Base-by-base conservation (phyloP, 2,888 invertebrate genomes). In the Cosmia pyralina region DNA sequence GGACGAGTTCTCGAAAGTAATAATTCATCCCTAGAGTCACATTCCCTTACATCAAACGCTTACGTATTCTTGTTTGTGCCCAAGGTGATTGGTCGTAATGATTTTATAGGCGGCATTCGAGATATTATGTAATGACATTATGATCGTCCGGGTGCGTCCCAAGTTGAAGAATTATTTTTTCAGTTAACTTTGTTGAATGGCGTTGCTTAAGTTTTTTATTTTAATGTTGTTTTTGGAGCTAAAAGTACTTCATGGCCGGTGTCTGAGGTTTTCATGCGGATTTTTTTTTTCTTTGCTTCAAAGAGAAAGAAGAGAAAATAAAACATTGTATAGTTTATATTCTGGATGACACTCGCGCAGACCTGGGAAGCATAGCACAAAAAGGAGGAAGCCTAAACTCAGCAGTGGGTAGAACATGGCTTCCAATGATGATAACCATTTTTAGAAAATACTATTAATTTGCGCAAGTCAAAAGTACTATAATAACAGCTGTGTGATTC, bases 31-130 rank as follows among this genome's bases (percentile, higher is more conserved):
- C 66, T 7, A 13, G 38, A 34, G 48, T 41, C 46, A 38, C n/a
- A 69, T 41, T 69, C 13, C 11, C 50, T 7, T 13, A 10, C 41
- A 50, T 34, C 46, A 22, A 64, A 68, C 52, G 38, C 74, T 84
- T 84, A 76, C 22, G 72, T 76, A 83, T 79, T 80, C 79, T 63
- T 78, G 79, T 81, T 83, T 58, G 71, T 58, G 19, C 63, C 48
- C 15, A 38, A 76, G 58, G 80, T 72, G 69, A 84, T 77, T 74
- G 70, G 68, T 74, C 71, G 66, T 79, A 84, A 85, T 82, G 77
- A 83, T 87, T 87, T 87, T 83, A 85, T 79, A 70, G 84, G 72
- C 71, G 75, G 71, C 68, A 69, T 77, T 76, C 50, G 50, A 72
- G 66, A 79, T 82, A 87, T 81, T 69, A 60, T 28, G 1, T 82